Evolutionary conservation across 2,113 vertebrate species (phyloP), one percentile per base, ranked within the genome.

Genomic region (Fulica atra): DNA sequence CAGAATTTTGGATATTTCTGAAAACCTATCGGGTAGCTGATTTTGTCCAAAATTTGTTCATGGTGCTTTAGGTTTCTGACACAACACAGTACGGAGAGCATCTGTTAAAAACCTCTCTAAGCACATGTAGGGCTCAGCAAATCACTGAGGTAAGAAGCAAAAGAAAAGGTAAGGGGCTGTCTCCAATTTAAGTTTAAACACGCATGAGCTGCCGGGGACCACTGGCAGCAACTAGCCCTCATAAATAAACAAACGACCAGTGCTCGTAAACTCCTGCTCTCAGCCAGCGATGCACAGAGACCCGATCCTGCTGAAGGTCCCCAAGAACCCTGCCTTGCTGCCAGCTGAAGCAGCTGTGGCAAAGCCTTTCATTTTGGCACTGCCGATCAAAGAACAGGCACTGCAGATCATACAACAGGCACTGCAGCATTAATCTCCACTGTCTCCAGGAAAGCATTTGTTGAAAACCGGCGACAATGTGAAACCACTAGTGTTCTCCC

Each of bases 381-480:
- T 65, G 61, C 73, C 94, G 88, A 89, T 92, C 72, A 70, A 89
- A 89, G 77, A 87, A 70, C 63, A 81, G 56, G 48, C 48, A 74
- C 69, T 64, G 61, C 73, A 95, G 88, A 88, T 92, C 71, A 70
- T 87, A 89, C 81, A 87, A 68, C 63, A 81, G 56, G 24, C 80
- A 78, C 21, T 90, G 76, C 69, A 92, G 56, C 1, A 4, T 48
- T 94, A 70, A 92, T 92, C 64, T 84, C 38, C 48, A 51, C 65
- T 5, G 7, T 74, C 64, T 64, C 82, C 36, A 93, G 38, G 35
- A 92, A 90, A 90, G 28, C n/a, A 83, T 78, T 60, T 78, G 29
- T 57, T 90, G 42, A 88, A 88, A 94, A 86, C n/a, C 19, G 57
- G 35, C 11, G 88, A 81, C 46, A 56, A 66, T 18, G 50, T 59